Evolutionary conservation across 2,113 vertebrate genomes (phyloP).

Genomic region (Balaeniceps rex): DNA sequence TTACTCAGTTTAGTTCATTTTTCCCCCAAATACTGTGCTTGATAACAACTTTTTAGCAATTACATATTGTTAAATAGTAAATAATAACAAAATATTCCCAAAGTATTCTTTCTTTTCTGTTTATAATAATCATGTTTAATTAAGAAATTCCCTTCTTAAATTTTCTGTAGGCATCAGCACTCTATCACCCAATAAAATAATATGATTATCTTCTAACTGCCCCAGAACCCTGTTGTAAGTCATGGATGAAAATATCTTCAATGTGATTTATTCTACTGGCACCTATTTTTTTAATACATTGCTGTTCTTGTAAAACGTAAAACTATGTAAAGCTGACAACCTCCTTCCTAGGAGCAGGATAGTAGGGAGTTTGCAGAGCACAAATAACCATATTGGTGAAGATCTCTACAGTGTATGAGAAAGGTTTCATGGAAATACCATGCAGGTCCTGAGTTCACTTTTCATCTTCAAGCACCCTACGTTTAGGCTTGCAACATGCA

Average conservation of each 20-base stretch:
- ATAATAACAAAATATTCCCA: background rate
- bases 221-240: background rate
- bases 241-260: background rate
- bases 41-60: background rate
- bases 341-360: background rate
- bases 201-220: background rate
- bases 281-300: background rate
- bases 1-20: background rate
- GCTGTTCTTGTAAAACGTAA: background rate
- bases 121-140: background rate
- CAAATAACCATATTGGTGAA: background rate
- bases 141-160: conserved; percentile 7
- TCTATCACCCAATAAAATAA: conserved; percentile 32
- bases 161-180: conserved; percentile 32
- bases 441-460: background rate
- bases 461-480: background rate
- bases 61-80: background rate
- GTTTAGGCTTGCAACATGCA: background rate
- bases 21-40: background rate
- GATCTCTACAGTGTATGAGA: background rate
- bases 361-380: background rate
- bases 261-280: background rate
- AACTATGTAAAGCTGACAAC: background rate
- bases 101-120: background rate
- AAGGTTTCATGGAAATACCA: background rate